Base-by-base conservation (phyloP, 2,797 vertebrate genomes). In the Anguilla marmorata region DNA sequence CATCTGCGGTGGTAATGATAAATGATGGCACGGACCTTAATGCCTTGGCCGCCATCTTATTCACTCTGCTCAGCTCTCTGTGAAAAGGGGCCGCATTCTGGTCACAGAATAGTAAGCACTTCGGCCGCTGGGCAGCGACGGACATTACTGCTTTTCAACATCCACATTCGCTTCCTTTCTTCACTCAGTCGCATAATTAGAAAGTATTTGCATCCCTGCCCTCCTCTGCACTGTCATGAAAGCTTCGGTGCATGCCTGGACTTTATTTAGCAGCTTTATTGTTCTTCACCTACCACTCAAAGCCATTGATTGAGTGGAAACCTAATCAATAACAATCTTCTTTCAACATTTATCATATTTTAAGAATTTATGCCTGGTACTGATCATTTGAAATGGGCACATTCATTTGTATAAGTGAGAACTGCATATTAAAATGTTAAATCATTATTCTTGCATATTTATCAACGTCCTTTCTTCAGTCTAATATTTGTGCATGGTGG, bases 271-370 rank as follows among this genome's bases (percentile, higher is more conserved):
- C 84, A 89, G 37, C 90, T 86, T 88, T 87, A 91, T 90, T 1
- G 0, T 87, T 80, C 45, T 87, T 82, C 48, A 82, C 74, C 72
- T 52, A 50, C 74, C 86, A 24, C 86, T 87, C 74, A 24, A 60
- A 63, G 74, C 87, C 88, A 90, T 88, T 90, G 89, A 91, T 89
- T 90, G 54, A 91, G 37, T n/a, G 90, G 88, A 88, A 88, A 85
- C 82, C 86, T 89, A 89, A 91, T 88, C 88, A 0, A 2, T 89
- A 91, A 90, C 88, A 66, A 74, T 90, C 82, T 74, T 80, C 87
- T 88, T 50, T 63, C 85, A 87, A 87, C n/a, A 84, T 56, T 86
- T 37, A 89, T 52, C 60, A 86, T 72, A n/a, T 76, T 87, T 88
- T 91, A 87, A 85, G 89, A 91, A 85, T 88, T 84, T 91, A 90